Evolutionary conservation across 2,888 invertebrate genomes (phyloP).

Genomic region (Geophilus truncorum): DNA sequence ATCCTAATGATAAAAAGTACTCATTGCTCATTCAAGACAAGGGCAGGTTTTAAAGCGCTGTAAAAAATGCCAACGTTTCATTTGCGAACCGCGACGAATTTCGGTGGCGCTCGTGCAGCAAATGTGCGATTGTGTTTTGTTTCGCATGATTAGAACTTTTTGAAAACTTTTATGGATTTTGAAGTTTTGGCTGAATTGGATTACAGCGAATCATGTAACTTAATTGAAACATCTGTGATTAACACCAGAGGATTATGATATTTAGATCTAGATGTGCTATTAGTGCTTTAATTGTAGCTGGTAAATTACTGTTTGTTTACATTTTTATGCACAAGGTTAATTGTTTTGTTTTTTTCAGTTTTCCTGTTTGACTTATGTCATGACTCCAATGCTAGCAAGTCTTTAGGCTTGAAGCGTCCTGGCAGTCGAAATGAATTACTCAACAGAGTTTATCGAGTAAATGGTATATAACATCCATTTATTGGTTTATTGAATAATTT

Average conservation of each 20-base stretch:
- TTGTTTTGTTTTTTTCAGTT: background rate
- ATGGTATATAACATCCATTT: background rate
- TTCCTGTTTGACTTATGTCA: background rate
- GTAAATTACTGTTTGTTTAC: background rate
- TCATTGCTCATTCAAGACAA: background rate
- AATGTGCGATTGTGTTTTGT: background rate
- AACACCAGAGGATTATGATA: background rate
- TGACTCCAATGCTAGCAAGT: background rate
- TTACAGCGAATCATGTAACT: background rate
- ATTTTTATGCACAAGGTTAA: background rate
- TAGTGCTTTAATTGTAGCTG: background rate
- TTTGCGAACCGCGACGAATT: background rate
- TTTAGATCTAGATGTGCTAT: background rate
- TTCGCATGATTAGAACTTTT: background rate
- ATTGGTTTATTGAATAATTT: background rate
- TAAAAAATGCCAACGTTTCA: background rate
- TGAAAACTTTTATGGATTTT: background rate
- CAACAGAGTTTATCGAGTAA: background rate
- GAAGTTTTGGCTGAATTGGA: background rate
- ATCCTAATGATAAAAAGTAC: background rate
- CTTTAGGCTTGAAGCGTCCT: background rate
- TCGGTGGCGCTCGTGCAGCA: background rate
- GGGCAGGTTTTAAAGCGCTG: background rate
- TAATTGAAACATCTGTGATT: too few relatives aligned
- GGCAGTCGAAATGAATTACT: background rate